A percentile compares a stretch with the other conserved stretches of the same genome.
Conservation (phyloP, 2,113 vertebrate genomes). For the human (Homo sapiens) region DNA sequence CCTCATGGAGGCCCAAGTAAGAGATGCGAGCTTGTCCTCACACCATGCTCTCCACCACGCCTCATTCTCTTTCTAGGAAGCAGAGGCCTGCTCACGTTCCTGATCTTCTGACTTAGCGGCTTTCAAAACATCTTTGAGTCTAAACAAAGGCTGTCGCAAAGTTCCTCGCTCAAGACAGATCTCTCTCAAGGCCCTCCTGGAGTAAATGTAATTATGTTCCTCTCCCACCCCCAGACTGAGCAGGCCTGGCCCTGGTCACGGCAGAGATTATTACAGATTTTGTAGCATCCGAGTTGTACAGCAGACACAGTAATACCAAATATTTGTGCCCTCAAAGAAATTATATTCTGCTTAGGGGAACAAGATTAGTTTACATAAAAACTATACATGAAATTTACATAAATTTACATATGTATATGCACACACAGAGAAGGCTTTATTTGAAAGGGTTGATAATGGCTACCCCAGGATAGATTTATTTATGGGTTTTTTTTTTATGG, state of each 20-base stretch:
- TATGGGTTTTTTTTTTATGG: not conserved
- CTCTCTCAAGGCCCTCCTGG: not conserved
- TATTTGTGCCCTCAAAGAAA: not conserved
- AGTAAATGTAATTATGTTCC: not conserved
- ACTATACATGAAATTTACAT: not conserved
- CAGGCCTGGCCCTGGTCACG: too few species aligned
- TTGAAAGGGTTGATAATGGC: not conserved
- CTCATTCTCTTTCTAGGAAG: not conserved
- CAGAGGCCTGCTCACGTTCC: not conserved
- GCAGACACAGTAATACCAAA: not conserved
- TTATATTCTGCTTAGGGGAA: not conserved
- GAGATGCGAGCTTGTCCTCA: not conserved
- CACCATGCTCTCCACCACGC: too few species aligned
- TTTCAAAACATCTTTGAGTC: not conserved
- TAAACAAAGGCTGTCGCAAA: not conserved
- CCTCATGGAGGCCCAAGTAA: not conserved
- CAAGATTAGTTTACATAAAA: not conserved
- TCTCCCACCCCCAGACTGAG: not conserved
- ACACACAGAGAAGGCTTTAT: not conserved
- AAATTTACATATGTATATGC: not conserved
- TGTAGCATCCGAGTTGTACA: not conserved
- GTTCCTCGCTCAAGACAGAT: not conserved
- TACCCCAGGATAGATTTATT: not conserved
- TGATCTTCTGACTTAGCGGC: not conserved
- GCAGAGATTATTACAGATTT: not conserved